Percentiles rank a stretch among this genome's conserved stretches.
Conservation (phyloP, 2,888 invertebrate species). For the Nemurella pictetii region DNA sequence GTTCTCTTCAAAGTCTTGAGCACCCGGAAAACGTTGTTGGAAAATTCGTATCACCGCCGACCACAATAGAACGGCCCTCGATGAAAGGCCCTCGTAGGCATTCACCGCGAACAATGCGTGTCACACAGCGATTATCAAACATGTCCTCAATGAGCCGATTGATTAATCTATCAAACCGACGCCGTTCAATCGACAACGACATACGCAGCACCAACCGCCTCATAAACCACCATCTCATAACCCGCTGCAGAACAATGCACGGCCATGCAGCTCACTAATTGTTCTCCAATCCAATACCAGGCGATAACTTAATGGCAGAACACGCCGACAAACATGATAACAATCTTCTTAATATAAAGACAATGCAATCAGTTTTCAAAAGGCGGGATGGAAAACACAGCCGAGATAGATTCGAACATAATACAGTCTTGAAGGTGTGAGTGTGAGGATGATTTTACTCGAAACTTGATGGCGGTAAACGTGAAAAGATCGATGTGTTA, state of each 20-base stretch:
- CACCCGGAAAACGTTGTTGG: too few species aligned
- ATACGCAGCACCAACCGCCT: not conserved
- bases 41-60: too few species aligned
- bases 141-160: not conserved
- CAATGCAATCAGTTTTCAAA: not conserved
- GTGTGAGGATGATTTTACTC: not conserved
- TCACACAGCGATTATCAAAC: not conserved
- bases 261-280: too few species aligned
- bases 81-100: too few species aligned
- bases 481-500: not conserved
- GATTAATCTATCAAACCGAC: not conserved
- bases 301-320: not conserved
- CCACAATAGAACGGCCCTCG: too few species aligned
- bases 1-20: too few species aligned
- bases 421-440: too few species aligned
- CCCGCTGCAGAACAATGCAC: not conserved
- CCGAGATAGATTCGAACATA: not conserved
- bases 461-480: not conserved
- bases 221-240: too few species aligned
- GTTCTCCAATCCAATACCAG: too few species aligned
- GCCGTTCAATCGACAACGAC: not conserved
- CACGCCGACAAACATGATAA: not conserved
- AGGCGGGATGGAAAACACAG: not conserved
- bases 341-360: not conserved
- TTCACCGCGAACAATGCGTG: not conserved